A percentile compares a stretch with the other conserved stretches of the same genome.
These are phyloP conservation scores for Maccullochella peelii DNA, from an alignment of 2,113 vertebrate genomes.

Conservation along the genomic window DNA sequence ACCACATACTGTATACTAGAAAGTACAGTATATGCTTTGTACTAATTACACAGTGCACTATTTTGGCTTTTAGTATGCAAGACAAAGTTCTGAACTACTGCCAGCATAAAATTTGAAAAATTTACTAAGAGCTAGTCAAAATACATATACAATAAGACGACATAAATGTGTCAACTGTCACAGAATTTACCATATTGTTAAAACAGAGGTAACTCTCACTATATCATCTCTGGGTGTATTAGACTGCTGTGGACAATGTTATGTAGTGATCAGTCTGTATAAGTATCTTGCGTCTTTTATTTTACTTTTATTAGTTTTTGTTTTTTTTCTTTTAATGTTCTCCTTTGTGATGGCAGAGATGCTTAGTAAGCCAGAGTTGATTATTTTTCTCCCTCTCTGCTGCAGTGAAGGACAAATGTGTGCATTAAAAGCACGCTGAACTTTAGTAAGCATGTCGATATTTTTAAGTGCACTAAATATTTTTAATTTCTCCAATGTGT, in stretches of 20 bases:
- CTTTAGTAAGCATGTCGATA: background rate
- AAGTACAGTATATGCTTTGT: background rate
- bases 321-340: background rate
- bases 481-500: background rate
- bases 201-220: background rate
- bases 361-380: background rate
- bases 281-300: background rate
- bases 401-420: background rate
- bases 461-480: background rate
- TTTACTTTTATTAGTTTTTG: background rate
- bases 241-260: background rate
- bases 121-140: background rate
- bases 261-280: background rate
- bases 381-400: background rate
- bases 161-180: background rate
- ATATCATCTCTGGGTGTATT: background rate
- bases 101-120: background rate
- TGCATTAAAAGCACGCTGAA: background rate
- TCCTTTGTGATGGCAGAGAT: background rate
- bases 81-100: background rate
- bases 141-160: background rate
- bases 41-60: background rate
- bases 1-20: constrained; percentile 9
- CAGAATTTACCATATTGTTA: background rate
- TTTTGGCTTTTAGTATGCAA: background rate